phyloP scores from a whole-genome alignment of 2,797 vertebrate species.

The Thunnus albacares region DNA sequence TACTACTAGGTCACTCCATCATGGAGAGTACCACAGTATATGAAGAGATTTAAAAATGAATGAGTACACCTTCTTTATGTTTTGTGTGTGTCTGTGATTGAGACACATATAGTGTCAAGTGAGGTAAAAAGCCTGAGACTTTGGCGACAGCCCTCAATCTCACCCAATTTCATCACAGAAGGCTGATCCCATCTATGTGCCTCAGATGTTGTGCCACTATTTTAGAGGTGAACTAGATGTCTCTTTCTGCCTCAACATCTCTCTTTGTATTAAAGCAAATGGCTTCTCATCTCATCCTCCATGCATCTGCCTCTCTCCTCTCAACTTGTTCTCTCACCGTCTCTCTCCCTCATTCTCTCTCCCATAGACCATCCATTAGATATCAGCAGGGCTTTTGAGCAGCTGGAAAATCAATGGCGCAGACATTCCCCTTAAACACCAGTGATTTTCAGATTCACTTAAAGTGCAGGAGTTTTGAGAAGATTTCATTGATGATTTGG shows the following conservation, averaged over 20 bases:
- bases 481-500: constrained; percentile 66
- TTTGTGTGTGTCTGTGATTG: no score
- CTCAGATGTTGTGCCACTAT: constrained; percentile 7
- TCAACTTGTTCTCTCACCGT: constrained; percentile 29
- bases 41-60: constrained; percentile 10
- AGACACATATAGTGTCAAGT: no score
- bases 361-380: constrained; percentile 68
- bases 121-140: no score
- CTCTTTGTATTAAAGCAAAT: constrained; percentile 29
- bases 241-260: constrained; percentile 18
- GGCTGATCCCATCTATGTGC: constrained; percentile 4
- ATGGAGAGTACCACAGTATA: background rate
- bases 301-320: constrained; percentile 7
- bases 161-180: constrained; percentile 3
- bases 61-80: background rate
- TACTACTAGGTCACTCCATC: constrained; percentile 1
- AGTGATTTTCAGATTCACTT: constrained; percentile 70
- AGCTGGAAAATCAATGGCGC: constrained; percentile 68
- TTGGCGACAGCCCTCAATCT: background rate
- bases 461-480: constrained; percentile 60
- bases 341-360: constrained; percentile 46
- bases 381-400: constrained; percentile 67
- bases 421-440: constrained; percentile 61
- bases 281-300: constrained; percentile 23
- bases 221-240: constrained; percentile 14